Base-by-base conservation (phyloP, 2,797 vertebrate species). In the Pygocentrus nattereri region DNA sequence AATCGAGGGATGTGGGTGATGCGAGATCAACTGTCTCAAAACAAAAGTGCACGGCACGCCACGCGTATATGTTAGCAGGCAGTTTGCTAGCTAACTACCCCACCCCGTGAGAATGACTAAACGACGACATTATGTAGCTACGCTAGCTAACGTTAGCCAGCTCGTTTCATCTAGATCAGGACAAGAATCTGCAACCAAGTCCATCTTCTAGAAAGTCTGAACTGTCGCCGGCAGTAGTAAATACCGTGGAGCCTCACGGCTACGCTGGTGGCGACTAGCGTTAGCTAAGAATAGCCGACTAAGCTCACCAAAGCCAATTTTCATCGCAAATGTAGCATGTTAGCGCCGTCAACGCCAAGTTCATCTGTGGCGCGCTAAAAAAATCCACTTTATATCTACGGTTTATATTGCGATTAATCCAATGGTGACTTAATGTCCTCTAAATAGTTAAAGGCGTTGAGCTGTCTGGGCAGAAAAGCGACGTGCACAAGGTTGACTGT, bases 241-340 rank as follows among this genome's bases (percentile, higher is more conserved):
- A 71, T 52, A 69, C n/a, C 12, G 10, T 2, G 11, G 25, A 52
- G 50, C 25, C 69, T 30, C 7, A 12, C 16, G 16, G n/a, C 27
- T 3, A 25, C 15, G 13, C 34, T 21, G 31, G 31, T 15, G 62
- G 19, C n/a, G 31, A 65, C 7, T 38, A 18, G 30, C 18, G 11
- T 47, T 30, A 30, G 27, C 49, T 54, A 72, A 72, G 54, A 72
- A 72, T 72, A 72, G 69, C 69, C 16, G 30, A 72, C 49, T 72
- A 72, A 72, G 49, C 49, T 52, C 49, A 54, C 16, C 10, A 54
- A 58, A 27, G 50, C 23, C 8, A 23, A 59, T 70, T 62, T 79
- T 27, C 59, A 54, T 25, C 25, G n/a, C 62, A 58, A 82, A 87
- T 67, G 80, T 54, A 59, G 73, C 75, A 83, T 79, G n/a, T 23